Conservation (phyloP, 2,888 invertebrate species). For the Nephrotoma flavescens region DNA sequence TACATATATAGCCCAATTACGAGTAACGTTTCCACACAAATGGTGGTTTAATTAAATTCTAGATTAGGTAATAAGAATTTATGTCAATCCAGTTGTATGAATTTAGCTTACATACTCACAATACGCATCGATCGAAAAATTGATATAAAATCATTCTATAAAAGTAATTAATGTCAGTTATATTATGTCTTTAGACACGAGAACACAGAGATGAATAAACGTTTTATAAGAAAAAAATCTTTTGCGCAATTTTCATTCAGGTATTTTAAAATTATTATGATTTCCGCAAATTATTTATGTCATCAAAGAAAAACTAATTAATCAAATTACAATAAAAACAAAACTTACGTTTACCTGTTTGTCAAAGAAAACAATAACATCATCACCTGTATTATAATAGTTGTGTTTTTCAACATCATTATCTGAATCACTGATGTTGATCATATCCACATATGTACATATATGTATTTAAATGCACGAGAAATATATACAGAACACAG, state of each 20-base stretch:
- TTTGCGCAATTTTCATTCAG: background rate
- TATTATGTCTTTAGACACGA: background rate
- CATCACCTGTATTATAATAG: constrained; percentile 1
- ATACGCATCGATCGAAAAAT: background rate
- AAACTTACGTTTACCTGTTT: background rate
- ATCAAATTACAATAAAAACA: background rate
- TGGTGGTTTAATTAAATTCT: background rate
- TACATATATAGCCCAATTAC: background rate
- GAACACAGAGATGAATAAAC: background rate
- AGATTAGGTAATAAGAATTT: background rate
- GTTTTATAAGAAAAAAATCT: background rate
- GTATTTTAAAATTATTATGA: background rate
- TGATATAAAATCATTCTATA: background rate
- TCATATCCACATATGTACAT: background rate
- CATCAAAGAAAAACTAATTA: background rate
- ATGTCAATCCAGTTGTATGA: background rate
- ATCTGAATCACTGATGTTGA: constrained; percentile 1
- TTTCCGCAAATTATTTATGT: background rate
- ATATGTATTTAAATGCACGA: too few species aligned
- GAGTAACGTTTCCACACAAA: background rate
- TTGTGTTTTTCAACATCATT: background rate
- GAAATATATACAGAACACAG: background rate
- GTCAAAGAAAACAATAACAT: background rate
- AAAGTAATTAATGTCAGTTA: background rate
- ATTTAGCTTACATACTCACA: background rate